Base-by-base conservation (phyloP, 2,888 invertebrate species). In the Drosophila niveifrons region DNA sequence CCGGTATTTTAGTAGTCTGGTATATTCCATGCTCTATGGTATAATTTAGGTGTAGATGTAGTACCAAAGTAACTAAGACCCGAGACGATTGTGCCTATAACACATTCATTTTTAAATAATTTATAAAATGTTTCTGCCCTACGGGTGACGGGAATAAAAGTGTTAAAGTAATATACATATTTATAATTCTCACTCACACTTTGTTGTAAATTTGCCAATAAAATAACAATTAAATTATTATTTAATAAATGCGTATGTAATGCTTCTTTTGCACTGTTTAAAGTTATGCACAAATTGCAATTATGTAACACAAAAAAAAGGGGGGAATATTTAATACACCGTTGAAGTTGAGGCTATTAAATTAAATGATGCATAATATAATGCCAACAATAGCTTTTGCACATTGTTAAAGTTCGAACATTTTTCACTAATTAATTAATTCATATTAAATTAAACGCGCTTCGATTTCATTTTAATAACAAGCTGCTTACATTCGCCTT, bases 381-480 rank as follows among this genome's bases (percentile, higher is more conserved):
- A 31, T 53, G 28, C 18, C 23, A 41, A 48, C 18, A 48, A 57
- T 47, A n/a, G 47, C 56, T 29, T 48, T 17, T 41, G 50, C 18
- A 17, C 48, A 3, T 11, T 28, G 34, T 67, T 59, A 55, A 55
- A 62, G 43, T 44, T 50, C 13, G 18, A 7, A 23, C 23, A 36
- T 18, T 53, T 36, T 62, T 23, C 13, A 23, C 47, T 36, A 62
- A 74, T 75, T 68, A 61, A 69, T 59, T 69, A 78, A 75, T 75
- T 50, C 57, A 59, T 29, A 61, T 64, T 74, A 61, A 74, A 78
- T 74, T 56, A 56, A 74, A 74, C 15, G 44, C n/a, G 48, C 18
- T 47, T 15, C 39, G 11, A 44, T 64, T 64, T 63, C 34, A 62
- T 43, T 72, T 62, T 29, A 58, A 48, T 41, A 50, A 46, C 59